Evolutionary conservation across 1,140 invertebrate genomes (phyloP).

Genomic region (Neoseiulus cucumeris): DNA sequence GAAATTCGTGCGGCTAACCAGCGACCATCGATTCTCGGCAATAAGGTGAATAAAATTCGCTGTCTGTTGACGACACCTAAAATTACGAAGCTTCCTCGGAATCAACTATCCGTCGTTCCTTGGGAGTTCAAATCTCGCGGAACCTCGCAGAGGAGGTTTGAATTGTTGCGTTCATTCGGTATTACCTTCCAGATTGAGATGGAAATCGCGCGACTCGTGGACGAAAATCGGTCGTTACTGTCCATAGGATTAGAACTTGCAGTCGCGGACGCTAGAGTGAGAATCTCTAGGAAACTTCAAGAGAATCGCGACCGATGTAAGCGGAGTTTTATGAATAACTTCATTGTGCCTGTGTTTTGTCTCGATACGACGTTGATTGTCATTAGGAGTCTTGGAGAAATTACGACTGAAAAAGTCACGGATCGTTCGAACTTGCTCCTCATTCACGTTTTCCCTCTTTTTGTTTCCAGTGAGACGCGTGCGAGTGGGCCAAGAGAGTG

Average conservation of each 20-base stretch:
- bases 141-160: too few relatives aligned
- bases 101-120: too few relatives aligned
- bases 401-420: too few relatives aligned
- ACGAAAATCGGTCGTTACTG: slow-evolving; percentile 73
- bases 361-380: too few relatives aligned
- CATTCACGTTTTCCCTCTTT: too few relatives aligned
- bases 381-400: too few relatives aligned
- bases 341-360: too few relatives aligned
- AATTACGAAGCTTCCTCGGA: slow-evolving; percentile 12
- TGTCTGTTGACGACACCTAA: too few relatives aligned
- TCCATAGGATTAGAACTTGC: slow-evolving; percentile 82
- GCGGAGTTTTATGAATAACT: too few relatives aligned
- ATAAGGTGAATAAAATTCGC: slow-evolving; percentile 36
- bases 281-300: slow-evolving; percentile 75
- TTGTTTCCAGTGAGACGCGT: not conserved
- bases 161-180: too few relatives aligned
- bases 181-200: slow-evolving; percentile 56
- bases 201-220: slow-evolving; percentile 79
- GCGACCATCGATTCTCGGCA: slow-evolving; percentile 81
- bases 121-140: too few relatives aligned
- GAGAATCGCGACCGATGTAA: slow-evolving; percentile 85
- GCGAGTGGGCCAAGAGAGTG: not conserved
- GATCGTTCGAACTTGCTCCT: too few relatives aligned
- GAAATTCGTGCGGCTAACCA: slow-evolving; percentile 89
- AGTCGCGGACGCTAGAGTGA: slow-evolving; percentile 81